Evolutionary conservation across 2,113 vertebrate species (phyloP).

Genomic region (Murina feae): DNA sequence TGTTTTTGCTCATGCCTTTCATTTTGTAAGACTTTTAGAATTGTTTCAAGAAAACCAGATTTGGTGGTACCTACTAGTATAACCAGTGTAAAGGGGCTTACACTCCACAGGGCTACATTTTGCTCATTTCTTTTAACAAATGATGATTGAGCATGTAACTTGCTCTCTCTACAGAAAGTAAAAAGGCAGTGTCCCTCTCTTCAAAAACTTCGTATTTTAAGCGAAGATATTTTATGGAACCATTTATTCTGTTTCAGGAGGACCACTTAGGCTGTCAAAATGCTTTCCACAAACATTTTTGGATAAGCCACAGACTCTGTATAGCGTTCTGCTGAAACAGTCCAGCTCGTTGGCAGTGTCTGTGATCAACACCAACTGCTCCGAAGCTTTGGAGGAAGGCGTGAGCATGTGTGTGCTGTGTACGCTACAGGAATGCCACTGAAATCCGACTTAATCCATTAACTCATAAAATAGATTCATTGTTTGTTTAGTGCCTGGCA

Average conservation of each 20-base stretch:
- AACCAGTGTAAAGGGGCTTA: not conserved
- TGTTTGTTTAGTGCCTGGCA: slow-evolving; percentile 69
- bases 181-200: not conserved
- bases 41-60: slow-evolving; percentile 1
- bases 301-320: slow-evolving; percentile 13
- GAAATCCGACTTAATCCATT: slow-evolving; percentile 67
- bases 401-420: slow-evolving; percentile 3
- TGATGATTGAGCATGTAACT: not conserved
- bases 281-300: slow-evolving; percentile 22
- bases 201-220: not conserved
- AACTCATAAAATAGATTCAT: slow-evolving; percentile 60
- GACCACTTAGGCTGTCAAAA: not conserved
- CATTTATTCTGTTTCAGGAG: slow-evolving; percentile 9
- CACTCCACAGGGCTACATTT: not conserved
- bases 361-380: slow-evolving; percentile 66
- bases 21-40: slow-evolving; percentile 11
- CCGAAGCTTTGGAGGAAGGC: not conserved
- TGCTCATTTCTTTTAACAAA: not conserved
- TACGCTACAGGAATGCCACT: slow-evolving; percentile 18
- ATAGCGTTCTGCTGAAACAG: slow-evolving; percentile 15
- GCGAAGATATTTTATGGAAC: not conserved
- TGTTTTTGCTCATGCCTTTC: not conserved
- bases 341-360: slow-evolving; percentile 35
- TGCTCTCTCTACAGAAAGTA: not conserved
- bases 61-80: not conserved